Evolutionary conservation across 2,888 invertebrate genomes (phyloP).

Genomic region (Gerris lacustris): DNA sequence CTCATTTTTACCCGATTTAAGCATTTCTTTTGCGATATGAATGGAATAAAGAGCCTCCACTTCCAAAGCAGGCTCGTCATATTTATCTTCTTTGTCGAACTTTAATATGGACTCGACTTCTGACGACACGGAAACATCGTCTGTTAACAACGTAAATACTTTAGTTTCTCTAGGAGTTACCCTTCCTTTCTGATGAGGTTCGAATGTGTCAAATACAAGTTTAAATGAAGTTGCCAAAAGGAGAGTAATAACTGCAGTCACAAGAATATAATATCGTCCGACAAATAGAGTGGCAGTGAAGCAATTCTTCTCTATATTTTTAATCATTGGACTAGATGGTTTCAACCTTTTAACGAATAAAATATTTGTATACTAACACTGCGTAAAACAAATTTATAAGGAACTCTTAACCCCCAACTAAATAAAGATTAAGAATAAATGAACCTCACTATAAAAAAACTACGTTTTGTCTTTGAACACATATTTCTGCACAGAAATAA

Average conservation of each 20-base stretch:
- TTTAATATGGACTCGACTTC: not conserved
- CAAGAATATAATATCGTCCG: not conserved
- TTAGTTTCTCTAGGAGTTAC: not conserved
- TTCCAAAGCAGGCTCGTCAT: slow-evolving; percentile 37
- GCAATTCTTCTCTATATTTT: not conserved
- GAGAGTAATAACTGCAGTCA: not conserved
- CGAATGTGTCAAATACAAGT: not conserved
- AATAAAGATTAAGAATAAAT: too few species aligned
- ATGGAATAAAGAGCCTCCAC: slow-evolving; percentile 74
- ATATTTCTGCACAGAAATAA: too few species aligned
- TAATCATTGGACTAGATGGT: too few species aligned
- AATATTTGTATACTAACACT: too few species aligned
- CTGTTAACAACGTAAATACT: not conserved
- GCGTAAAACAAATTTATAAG: too few species aligned
- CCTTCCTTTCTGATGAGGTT: not conserved
- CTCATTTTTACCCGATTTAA: slow-evolving; percentile 63
- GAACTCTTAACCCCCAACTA: too few species aligned
- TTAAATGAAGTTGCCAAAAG: not conserved
- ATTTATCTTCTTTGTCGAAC: not conserved
- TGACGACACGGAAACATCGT: not conserved
- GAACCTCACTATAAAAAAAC: too few species aligned
- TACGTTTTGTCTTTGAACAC: too few species aligned
- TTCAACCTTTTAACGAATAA: too few species aligned
- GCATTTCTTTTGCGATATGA: slow-evolving; percentile 74
- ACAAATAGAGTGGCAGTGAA: not conserved